phyloP scores from a whole-genome alignment of 2,797 vertebrate genomes.

The Monodelphis domestica region DNA sequence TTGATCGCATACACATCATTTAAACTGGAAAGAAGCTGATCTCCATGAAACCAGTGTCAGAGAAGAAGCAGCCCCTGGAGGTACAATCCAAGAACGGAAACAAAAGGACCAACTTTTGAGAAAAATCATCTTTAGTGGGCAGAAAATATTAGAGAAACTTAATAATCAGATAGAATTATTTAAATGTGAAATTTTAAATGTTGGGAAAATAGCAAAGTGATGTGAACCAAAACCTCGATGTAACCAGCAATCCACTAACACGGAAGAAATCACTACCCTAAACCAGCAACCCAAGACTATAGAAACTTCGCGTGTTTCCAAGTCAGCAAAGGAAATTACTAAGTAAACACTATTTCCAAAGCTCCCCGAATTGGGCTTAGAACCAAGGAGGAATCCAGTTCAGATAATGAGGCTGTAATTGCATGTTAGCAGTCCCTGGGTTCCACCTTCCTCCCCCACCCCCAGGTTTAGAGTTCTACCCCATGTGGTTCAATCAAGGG shows the following conservation, averaged over 20 bases:
- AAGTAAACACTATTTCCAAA: background rate
- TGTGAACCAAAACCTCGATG: background rate
- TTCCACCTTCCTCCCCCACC: background rate
- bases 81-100: background rate
- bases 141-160: background rate
- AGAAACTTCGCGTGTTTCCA: background rate
- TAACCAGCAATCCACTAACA: background rate
- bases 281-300: background rate
- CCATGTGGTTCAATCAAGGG: too few species aligned
- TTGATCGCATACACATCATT: background rate
- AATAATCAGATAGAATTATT: background rate
- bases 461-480: too few species aligned
- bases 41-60: background rate
- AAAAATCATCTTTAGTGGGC: background rate
- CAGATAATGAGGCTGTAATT: background rate
- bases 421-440: background rate
- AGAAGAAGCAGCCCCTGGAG: background rate
- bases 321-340: background rate
- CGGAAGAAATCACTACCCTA: background rate
- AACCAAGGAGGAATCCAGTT: background rate
- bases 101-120: background rate
- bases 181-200: background rate
- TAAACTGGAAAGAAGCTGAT: background rate
- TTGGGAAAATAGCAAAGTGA: background rate
- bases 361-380: background rate